These are phyloP conservation scores for Ceratina japonica DNA, from an alignment of 1,140 invertebrate genomes.

Conservation along the genomic window DNA sequence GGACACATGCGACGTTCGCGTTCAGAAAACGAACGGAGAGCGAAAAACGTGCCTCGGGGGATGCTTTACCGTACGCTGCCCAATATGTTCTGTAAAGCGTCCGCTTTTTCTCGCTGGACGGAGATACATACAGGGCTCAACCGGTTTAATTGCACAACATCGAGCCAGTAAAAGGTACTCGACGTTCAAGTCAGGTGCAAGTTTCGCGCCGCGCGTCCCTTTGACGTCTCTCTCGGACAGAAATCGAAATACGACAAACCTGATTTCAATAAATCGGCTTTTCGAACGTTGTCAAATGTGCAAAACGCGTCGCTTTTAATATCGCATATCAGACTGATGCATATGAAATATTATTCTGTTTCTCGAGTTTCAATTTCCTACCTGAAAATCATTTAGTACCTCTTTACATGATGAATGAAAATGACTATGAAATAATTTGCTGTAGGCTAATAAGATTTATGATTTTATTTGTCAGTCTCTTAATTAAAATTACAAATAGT, in stretches of 20 bases:
- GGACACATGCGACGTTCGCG: neutral
- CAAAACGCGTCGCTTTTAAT: neutral
- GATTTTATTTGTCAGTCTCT: too few relatives aligned
- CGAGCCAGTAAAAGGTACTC: constrained; percentile 9
- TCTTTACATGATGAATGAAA: too few relatives aligned
- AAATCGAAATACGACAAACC: constrained; percentile 38
- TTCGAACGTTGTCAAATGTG: constrained; percentile 10
- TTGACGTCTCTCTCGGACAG: neutral
- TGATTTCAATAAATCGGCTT: constrained; percentile 68
- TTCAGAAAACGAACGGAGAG: neutral
- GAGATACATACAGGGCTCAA: neutral
- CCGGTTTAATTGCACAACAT: constrained; percentile 25
- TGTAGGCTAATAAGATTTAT: too few relatives aligned
- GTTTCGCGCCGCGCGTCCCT: neutral
- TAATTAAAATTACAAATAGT: too few relatives aligned
- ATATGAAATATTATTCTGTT: too few relatives aligned
- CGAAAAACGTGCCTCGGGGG: neutral
- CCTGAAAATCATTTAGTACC: too few relatives aligned
- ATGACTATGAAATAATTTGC: too few relatives aligned
- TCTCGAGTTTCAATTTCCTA: too few relatives aligned
- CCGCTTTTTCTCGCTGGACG: neutral
- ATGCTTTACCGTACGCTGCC: too few relatives aligned
- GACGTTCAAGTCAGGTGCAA: neutral
- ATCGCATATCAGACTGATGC: too few relatives aligned
- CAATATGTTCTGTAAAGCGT: constrained; percentile 8